Percentiles rank a stretch among this genome's conserved stretches.
These are phyloP conservation scores for Eulimnadia texana DNA, from an alignment of 1,140 invertebrate genomes.

Conservation along the genomic window DNA sequence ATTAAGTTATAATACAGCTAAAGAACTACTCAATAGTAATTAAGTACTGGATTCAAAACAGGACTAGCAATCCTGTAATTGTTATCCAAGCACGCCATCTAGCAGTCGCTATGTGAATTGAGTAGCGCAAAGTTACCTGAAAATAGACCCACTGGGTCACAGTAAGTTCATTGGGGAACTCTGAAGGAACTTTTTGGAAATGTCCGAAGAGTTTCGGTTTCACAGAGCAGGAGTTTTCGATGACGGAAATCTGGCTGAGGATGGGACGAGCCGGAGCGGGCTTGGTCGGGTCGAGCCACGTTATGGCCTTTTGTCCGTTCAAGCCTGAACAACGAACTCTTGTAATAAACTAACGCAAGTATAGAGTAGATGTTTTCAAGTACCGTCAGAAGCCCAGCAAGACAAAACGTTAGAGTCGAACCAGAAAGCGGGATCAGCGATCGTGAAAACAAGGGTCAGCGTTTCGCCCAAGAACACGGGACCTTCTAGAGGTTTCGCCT, in stretches of 20 bases:
- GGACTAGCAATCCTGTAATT: neutral
- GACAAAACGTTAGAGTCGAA: constrained; percentile 22
- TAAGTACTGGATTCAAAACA: neutral
- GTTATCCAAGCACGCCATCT: neutral
- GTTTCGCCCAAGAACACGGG: constrained; percentile 21
- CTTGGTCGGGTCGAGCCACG: constrained; percentile 16
- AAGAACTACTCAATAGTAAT: no score
- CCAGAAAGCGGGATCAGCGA: constrained; percentile 21
- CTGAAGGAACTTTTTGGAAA: constrained; percentile 19
- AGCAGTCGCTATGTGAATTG: no score
- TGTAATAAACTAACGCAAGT: neutral
- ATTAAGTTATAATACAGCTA: no score
- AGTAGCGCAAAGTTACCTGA: constrained; percentile 19
- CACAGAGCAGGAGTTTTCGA: constrained; percentile 20
- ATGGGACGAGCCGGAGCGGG: constrained; percentile 4
- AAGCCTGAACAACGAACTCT: constrained; percentile 15
- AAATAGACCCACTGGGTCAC: constrained; percentile 20
- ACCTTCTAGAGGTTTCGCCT: constrained; percentile 19
- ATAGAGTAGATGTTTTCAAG: neutral
- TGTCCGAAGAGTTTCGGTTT: constrained; percentile 22
- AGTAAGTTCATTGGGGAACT: constrained; percentile 13
- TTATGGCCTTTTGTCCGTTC: constrained; percentile 8
- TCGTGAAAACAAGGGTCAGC: constrained; percentile 22
- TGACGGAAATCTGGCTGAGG: constrained; percentile 17
- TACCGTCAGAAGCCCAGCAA: constrained; percentile 23